These are phyloP conservation scores for Chaetodon trifasciatus DNA, from an alignment of 2,797 vertebrate species.

Conservation along the genomic window DNA sequence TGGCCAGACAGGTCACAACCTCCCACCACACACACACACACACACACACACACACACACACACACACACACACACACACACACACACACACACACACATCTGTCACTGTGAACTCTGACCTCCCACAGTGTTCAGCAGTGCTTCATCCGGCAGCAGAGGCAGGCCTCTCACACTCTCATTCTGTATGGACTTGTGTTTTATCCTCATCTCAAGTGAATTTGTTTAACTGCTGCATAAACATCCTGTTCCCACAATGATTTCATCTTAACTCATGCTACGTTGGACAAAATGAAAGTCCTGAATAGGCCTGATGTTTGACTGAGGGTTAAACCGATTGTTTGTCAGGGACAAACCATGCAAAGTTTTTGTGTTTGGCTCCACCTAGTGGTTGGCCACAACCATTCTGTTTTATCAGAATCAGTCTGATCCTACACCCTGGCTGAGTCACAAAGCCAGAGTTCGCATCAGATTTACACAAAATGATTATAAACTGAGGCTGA, in stretches of 20 bases:
- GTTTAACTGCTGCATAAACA: not conserved
- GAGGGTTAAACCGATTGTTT: slow-evolving; percentile 24
- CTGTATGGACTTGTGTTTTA: not conserved
- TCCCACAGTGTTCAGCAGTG: slow-evolving; percentile 1
- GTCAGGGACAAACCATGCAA: not conserved
- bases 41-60: slow-evolving; percentile 42
- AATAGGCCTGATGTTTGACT: slow-evolving; percentile 15
- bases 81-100: slow-evolving; percentile 31
- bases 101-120: slow-evolving; percentile 62
- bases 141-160: slow-evolving; percentile 2
- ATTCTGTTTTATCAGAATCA: not conserved
- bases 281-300: not conserved
- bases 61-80: slow-evolving; percentile 44
- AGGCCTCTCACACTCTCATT: not conserved
- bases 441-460: not conserved
- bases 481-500: not conserved
- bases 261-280: not conserved
- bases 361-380: slow-evolving; percentile 38
- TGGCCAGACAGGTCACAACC: slow-evolving; percentile 54
- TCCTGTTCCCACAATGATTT: not conserved
- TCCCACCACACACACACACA: not conserved
- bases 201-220: not conserved
- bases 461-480: too few relatives aligned
- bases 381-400: slow-evolving; percentile 26
- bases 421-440: not conserved